A percentile compares a stretch with the other conserved stretches of the same genome.
phyloP scores from a whole-genome alignment of 2,797 vertebrate genomes.

The Enteromius radiatus region DNA sequence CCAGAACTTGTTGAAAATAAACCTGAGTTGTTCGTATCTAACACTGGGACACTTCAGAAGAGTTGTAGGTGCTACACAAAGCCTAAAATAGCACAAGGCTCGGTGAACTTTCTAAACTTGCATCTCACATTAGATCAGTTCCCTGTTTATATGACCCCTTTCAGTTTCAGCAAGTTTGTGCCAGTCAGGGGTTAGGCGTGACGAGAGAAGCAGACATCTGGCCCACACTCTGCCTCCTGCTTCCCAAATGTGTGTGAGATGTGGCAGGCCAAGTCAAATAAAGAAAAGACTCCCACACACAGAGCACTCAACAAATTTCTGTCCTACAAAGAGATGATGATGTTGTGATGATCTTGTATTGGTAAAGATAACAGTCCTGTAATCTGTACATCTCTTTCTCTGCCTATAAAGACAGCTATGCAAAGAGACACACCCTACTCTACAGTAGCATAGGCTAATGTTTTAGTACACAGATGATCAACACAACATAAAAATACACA shows the following conservation, averaged over 20 bases:
- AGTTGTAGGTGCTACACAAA: neutral
- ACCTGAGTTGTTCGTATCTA: neutral
- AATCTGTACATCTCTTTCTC: neutral
- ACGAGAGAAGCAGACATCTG: slow-evolving; percentile 53
- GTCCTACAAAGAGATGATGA: neutral
- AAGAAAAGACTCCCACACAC: slow-evolving; percentile 11
- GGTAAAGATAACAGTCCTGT: neutral
- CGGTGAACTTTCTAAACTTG: neutral
- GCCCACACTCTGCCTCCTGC: slow-evolving; percentile 37
- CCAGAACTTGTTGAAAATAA: neutral
- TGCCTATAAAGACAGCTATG: neutral
- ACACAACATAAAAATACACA: slow-evolving; percentile 26
- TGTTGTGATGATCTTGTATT: neutral
- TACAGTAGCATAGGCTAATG: slow-evolving; percentile 17
- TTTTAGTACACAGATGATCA: slow-evolving; percentile 1
- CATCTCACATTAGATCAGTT: neutral
- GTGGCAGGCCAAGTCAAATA: slow-evolving; percentile 56
- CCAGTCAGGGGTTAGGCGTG: slow-evolving; percentile 9
- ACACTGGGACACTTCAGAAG: neutral
- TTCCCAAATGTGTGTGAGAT: slow-evolving; percentile 54
- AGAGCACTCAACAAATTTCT: neutral
- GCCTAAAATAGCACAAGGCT: neutral
- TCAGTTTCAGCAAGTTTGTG: slow-evolving; percentile 3
- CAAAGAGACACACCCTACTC: slow-evolving; percentile 7
- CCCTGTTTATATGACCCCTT: neutral